A percentile compares a stretch with the other conserved stretches of the same genome.
These are phyloP conservation scores for Drosophila anceps DNA, from an alignment of 2,888 invertebrate genomes.

Conservation along the genomic window DNA sequence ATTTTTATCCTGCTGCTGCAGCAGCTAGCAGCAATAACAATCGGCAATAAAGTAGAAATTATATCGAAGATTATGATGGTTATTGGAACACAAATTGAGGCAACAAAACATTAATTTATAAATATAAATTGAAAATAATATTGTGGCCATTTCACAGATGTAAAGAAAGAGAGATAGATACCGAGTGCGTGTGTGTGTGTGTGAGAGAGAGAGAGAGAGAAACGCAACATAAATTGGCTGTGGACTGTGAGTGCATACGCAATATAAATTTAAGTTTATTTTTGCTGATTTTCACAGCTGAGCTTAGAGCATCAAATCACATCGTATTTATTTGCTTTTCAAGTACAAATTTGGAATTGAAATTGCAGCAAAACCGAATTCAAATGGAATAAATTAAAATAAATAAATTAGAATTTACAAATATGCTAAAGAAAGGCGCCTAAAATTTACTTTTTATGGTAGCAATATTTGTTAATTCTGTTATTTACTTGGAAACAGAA, in stretches of 20 bases:
- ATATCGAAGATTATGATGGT: slow-evolving; percentile 78
- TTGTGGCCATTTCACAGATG: slow-evolving; percentile 15
- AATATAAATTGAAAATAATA: slow-evolving; percentile 79
- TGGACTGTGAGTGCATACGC: background rate
- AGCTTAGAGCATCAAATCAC: background rate
- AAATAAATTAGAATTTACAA: background rate
- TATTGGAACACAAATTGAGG: slow-evolving; percentile 48
- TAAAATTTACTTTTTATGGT: background rate
- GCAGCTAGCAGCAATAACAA: slow-evolving; percentile 51
- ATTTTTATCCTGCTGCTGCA: slow-evolving; percentile 59
- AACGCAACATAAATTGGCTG: slow-evolving; percentile 15
- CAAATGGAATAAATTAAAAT: background rate
- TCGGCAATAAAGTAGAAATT: slow-evolving; percentile 73
- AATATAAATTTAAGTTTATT: slow-evolving; percentile 5
- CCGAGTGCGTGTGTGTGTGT: background rate
- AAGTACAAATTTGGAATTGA: background rate
- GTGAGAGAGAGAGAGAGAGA: background rate
- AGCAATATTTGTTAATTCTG: background rate
- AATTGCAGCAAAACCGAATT: background rate
- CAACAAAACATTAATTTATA: slow-evolving; percentile 49
- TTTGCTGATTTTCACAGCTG: slow-evolving; percentile 4
- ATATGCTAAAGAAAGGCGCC: background rate
- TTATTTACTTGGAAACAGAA: background rate
- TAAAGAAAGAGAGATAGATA: background rate
- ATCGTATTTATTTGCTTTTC: background rate